phyloP scores from a whole-genome alignment of 2,888 invertebrate genomes.

The Brachyptera putata region DNA sequence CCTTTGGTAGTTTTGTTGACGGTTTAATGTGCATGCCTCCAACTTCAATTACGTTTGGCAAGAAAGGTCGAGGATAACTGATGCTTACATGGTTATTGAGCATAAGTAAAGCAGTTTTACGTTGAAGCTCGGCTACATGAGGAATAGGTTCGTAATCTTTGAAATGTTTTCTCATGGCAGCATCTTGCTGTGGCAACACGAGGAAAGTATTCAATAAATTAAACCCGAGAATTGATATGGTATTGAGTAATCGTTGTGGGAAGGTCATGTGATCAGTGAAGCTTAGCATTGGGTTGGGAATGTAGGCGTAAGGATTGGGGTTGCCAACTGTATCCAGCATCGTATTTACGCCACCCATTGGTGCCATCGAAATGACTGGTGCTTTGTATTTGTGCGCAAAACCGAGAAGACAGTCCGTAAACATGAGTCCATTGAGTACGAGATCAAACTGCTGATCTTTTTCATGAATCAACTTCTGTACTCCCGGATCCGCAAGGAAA shows the following conservation, averaged over 20 bases:
- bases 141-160: neutral
- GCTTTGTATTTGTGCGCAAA: conserved; percentile 36
- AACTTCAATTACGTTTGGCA: conserved; percentile 41
- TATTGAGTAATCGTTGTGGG: conserved; percentile 36
- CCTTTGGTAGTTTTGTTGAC: conserved; percentile 36
- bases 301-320: conserved; percentile 34
- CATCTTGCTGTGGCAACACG: neutral
- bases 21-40: conserved; percentile 40
- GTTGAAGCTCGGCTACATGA: neutral
- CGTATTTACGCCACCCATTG: neutral
- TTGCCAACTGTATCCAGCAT: conserved; percentile 27
- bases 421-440: conserved; percentile 34
- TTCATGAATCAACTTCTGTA: conserved; percentile 31
- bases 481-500: conserved; percentile 22
- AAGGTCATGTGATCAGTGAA: conserved; percentile 33
- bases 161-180: conserved; percentile 5
- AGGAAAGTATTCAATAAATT: neutral
- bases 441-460: conserved; percentile 36
- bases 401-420: conserved; percentile 37
- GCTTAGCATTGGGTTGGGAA: conserved; percentile 35
- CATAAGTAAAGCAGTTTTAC: neutral
- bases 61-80: conserved; percentile 42
- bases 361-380: conserved; percentile 33
- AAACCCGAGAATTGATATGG: conserved; percentile 20
- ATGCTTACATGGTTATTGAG: conserved; percentile 42